A percentile compares a stretch with the other conserved stretches of the same genome.
phyloP scores from a whole-genome alignment of 2,797 vertebrate species.

The Rhodeus uyekii region DNA sequence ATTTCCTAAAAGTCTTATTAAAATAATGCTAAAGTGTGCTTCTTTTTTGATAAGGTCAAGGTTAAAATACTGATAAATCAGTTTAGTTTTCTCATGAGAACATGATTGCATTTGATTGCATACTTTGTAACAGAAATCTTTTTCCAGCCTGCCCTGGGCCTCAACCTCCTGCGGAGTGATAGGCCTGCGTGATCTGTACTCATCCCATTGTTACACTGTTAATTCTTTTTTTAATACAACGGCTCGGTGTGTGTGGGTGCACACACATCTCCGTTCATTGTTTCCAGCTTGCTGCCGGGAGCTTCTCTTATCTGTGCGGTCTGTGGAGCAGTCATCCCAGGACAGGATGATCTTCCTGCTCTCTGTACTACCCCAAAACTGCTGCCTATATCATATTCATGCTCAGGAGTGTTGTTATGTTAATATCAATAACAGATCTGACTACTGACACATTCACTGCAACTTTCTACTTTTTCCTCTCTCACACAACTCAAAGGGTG shows the following conservation, averaged over 20 bases:
- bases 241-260: constrained; percentile 5
- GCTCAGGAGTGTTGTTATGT: neutral
- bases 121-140: neutral
- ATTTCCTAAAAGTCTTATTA: neutral
- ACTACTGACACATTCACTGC: neutral
- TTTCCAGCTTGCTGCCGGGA: constrained; percentile 17
- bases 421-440: constrained; percentile 19
- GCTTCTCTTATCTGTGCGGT: constrained; percentile 39
- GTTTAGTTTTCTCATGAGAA: neutral
- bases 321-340: constrained; percentile 3
- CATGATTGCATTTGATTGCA: neutral
- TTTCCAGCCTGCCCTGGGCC: constrained; percentile 8
- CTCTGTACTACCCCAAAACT: neutral
- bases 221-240: constrained; percentile 43
- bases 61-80: neutral
- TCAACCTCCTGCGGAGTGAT: neutral
- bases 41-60: neutral
- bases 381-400: neutral
- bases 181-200: constrained; percentile 58
- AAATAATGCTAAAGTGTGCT: too few species aligned
- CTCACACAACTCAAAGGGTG: constrained; percentile 18
- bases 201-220: constrained; percentile 61
- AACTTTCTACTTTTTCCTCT: neutral
- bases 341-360: neutral
- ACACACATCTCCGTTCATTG: constrained; percentile 22